phyloP scores from a whole-genome alignment of 2,888 invertebrate species.

The Meganola albula region DNA sequence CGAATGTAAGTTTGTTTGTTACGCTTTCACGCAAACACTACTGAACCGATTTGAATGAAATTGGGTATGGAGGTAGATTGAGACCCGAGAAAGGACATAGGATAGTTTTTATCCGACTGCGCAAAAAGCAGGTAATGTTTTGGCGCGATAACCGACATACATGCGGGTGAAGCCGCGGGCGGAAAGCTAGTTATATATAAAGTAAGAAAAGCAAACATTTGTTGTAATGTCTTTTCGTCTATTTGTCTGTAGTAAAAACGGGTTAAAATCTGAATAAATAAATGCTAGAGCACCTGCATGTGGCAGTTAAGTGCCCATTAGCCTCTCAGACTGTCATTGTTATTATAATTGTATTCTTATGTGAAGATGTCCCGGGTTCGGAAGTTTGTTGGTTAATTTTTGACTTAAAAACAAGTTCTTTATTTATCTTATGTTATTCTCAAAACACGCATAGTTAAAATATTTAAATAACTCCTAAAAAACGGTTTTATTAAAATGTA shows the following conservation, averaged over 20 bases:
- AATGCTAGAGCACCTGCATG: constrained; percentile 53
- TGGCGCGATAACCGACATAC: too few relatives aligned
- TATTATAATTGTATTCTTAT: constrained; percentile 31
- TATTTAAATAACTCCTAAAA: neutral
- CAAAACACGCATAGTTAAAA: neutral
- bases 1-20: too few relatives aligned
- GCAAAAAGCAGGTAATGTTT: too few relatives aligned
- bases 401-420: neutral
- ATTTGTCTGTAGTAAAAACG: constrained; percentile 24
- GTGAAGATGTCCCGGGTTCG: constrained; percentile 7
- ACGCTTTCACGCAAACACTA: too few relatives aligned
- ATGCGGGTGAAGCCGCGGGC: too few relatives aligned
- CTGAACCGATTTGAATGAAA: too few relatives aligned
- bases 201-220: too few relatives aligned
- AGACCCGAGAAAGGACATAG: too few relatives aligned
- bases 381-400: constrained; percentile 13
- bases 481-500: neutral
- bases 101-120: too few relatives aligned
- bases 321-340: constrained; percentile 39
- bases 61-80: too few relatives aligned
- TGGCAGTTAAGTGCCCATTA: constrained; percentile 55
- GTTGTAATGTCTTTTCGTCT: too few relatives aligned
- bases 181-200: too few relatives aligned
- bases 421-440: constrained; percentile 6
- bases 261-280: constrained; percentile 61